Evolutionary conservation across 2,888 invertebrate genomes (phyloP).

Genomic region (Pherbina coryleti): DNA sequence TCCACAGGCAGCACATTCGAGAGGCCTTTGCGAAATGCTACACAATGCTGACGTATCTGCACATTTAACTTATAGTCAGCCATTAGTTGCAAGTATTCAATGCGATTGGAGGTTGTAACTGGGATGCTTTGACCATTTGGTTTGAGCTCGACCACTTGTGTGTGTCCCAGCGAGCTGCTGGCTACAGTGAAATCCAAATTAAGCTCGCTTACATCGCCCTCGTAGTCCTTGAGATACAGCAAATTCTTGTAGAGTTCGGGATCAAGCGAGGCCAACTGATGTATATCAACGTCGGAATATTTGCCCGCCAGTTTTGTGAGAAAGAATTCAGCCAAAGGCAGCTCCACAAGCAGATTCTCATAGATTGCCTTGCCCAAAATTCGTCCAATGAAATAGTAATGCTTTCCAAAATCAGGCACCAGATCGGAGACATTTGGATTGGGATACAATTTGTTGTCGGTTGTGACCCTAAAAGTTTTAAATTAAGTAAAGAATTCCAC

Average conservation of each 20-base stretch:
- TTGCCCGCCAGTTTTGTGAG: slow-evolving; percentile 88
- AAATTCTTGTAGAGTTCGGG: slow-evolving; percentile 88
- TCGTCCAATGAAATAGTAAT: slow-evolving; percentile 95
- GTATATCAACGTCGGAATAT: slow-evolving; percentile 81
- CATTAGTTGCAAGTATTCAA: slow-evolving; percentile 96
- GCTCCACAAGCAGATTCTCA: slow-evolving; percentile 93
- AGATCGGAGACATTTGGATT: slow-evolving; percentile 92
- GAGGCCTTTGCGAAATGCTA: slow-evolving; percentile 89
- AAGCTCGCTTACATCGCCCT: slow-evolving; percentile 87
- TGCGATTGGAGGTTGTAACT: slow-evolving; percentile 91
- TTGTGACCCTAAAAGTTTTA: slow-evolving; percentile 74
- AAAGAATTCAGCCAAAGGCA: slow-evolving; percentile 97
- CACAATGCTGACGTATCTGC: slow-evolving; percentile 88
- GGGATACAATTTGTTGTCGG: slow-evolving; percentile 94
- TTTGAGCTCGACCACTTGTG: slow-evolving; percentile 90
- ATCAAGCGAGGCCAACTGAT: slow-evolving; percentile 94
- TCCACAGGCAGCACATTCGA: slow-evolving; percentile 90
- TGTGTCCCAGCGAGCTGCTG: slow-evolving; percentile 90
- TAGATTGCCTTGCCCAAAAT: slow-evolving; percentile 96
- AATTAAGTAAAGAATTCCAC: neutral
- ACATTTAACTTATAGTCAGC: slow-evolving; percentile 96
- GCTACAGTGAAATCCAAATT: slow-evolving; percentile 94
- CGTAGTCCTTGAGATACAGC: slow-evolving; percentile 86
- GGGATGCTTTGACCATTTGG: slow-evolving; percentile 90
- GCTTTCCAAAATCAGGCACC: slow-evolving; percentile 87